Evolutionary conservation across 2,888 invertebrate genomes (phyloP), one percentile per base, ranked within the genome.

Genomic region (Leptinotarsa peninsularis): DNA sequence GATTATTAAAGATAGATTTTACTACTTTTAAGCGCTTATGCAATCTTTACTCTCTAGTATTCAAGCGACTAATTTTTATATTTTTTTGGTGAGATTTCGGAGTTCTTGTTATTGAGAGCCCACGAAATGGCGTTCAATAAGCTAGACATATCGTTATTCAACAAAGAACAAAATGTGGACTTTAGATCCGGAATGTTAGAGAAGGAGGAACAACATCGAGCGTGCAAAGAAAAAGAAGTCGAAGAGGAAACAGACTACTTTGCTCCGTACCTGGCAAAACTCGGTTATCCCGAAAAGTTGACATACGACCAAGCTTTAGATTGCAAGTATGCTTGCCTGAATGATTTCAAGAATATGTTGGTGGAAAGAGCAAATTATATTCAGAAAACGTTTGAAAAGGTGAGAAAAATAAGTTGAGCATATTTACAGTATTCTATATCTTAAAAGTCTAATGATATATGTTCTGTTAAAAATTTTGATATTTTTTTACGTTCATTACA

Each of bases 361-460:
- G 87, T 94, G 4, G 89, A 90, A 0, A 88, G 94, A 58, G 93
- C 94, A 18, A 92, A 91, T 78, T 86, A 91, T 52, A 91, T 95
- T 33, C 93, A 94, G 81, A 89, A 89, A 33, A 89, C 92, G 79
- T 94, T 93, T 84, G 93, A 94, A 81, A 89, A 90, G 88, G 93
- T 93, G 78, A 74, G 70, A 56, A 50, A 50, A 60, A 14, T 23
- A 33, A 66, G 14, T 15, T 66, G 1, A 52, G 33, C n/a, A 52
- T 52, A n/a, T 52, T 13, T n/a, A 52, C 17, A n/a, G 56, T 56
- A 18, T 56, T 56, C 3, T 7, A 56, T 18, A n/a, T n/a, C 10
- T 0, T 21, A 17, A 18, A 18, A 13, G 14, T 58, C n/a, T 10
- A 43, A 43, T 43, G 3, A 43, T 43, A 3, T 43, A 43, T 43